Percentiles rank a stretch among this genome's conserved stretches.
Evolutionary conservation across 2,888 invertebrate genomes (phyloP).

Genomic region (Anagyrus pseudococci): DNA sequence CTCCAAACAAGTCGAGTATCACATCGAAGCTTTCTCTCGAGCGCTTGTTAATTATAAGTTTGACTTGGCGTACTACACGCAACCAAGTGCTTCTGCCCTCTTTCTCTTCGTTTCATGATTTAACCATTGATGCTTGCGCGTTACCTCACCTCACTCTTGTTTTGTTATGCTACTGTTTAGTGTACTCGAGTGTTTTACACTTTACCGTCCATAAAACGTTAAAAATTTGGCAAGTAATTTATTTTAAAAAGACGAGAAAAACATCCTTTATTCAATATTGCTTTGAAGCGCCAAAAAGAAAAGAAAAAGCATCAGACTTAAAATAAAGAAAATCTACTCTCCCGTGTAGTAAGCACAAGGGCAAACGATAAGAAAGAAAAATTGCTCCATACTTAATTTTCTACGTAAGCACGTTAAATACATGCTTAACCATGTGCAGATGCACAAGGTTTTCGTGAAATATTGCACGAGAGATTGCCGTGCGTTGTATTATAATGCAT

Average conservation of each 20-base stretch:
- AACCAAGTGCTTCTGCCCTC: background rate
- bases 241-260: no score
- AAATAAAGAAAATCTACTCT: no score
- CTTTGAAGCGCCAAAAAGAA: no score
- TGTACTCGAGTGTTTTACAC: no score
- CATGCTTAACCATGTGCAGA: background rate
- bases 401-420: background rate
- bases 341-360: no score
- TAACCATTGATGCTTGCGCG: conserved; percentile 14
- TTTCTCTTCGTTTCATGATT: conserved; percentile 16
- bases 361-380: background rate
- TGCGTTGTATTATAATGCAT: conserved; percentile 1
- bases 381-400: background rate
- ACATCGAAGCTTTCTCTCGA: conserved; percentile 3
- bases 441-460: background rate
- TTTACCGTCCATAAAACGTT: no score
- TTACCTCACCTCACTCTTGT: no score
- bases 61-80: background rate
- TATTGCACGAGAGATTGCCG: background rate
- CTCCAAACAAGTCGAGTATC: conserved; percentile 7
- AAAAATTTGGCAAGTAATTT: no score
- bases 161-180: no score
- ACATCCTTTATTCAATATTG: no score
- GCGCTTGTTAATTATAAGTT: conserved; percentile 12
- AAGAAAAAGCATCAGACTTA: no score